Conservation (phyloP, 2,113 vertebrate genomes). For the Dinomys branickii region DNA sequence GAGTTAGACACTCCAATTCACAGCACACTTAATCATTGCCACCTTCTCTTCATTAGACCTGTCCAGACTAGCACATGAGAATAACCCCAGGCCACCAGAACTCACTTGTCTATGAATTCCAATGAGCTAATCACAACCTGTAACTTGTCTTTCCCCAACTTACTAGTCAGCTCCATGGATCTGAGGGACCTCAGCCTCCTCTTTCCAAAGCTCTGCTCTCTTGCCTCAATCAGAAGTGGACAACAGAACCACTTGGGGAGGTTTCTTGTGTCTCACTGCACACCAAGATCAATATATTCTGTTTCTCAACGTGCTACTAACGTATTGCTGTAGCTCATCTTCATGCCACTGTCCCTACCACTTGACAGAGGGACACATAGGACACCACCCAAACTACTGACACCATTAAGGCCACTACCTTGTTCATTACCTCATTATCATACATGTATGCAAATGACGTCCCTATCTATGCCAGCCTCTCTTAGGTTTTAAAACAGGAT, state of each 20-base stretch:
- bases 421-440: background rate
- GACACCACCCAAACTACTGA: background rate
- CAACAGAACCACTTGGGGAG: background rate
- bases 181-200: background rate
- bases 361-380: background rate
- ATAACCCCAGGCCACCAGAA: background rate
- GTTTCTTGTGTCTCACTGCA: background rate
- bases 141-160: background rate
- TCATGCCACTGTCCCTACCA: background rate
- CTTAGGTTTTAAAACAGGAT: background rate
- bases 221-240: background rate
- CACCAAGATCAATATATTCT: no score
- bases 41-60: background rate
- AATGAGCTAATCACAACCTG: no score
- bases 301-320: background rate
- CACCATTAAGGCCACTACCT: background rate
- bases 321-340: background rate
- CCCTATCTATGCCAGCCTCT: background rate
- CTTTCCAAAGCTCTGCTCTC: background rate
- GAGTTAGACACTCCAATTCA: background rate
- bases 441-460: background rate
- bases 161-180: background rate
- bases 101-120: background rate
- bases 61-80: background rate
- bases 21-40: background rate